Evolutionary conservation across 2,888 invertebrate genomes (phyloP), one percentile per base, ranked within the genome.

Genomic region (Meta bourneti): DNA sequence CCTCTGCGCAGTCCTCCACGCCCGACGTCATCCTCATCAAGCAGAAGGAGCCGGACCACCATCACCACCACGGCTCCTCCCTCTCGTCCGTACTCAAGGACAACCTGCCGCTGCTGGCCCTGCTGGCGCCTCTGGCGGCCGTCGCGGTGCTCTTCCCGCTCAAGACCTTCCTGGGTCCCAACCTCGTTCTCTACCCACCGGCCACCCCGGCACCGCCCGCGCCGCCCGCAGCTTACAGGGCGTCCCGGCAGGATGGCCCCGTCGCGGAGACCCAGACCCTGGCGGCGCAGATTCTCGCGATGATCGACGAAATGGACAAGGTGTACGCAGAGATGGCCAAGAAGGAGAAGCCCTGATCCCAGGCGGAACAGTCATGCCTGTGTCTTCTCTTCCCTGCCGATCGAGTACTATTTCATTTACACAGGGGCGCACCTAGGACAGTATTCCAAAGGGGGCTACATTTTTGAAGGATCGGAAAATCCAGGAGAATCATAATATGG

Each of bases 1-100:
- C 90, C 0, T 69, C 79, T n/a, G 90, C 85, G 11, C 83, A 90
- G 7, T 77, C 86, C 7, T 91, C 91, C 11, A 82, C 87, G 1
- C 91, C 91, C 9, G 91, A 91, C 9, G 91, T 91, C 34, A 91
- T 91, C 61, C 91, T 91, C 7, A 91, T 91, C 78, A 88, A 89
- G 79, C 88, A 91, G 69, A 88, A 91, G 13, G 91, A 91, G 7
- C 78, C 87, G 7, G 78, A 82, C 52, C 34, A 72, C 69, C 77
- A 72, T 20, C 54, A 74, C 52, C 70, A 71, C 20, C 78, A 78
- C 48, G 54, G 83, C 7, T 69, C 51, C 8, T 88, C 87, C 8
- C 54, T 91, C n/a, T 54, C 82, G n/a, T 52, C 72, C 0, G n/a
- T 79, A 9, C 49, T 91, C 19, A 91, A 91, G 52, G 88, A 91